These are phyloP conservation scores for Oreonectes daqikongensis DNA, from an alignment of 2,797 vertebrate genomes.

Conservation along the genomic window DNA sequence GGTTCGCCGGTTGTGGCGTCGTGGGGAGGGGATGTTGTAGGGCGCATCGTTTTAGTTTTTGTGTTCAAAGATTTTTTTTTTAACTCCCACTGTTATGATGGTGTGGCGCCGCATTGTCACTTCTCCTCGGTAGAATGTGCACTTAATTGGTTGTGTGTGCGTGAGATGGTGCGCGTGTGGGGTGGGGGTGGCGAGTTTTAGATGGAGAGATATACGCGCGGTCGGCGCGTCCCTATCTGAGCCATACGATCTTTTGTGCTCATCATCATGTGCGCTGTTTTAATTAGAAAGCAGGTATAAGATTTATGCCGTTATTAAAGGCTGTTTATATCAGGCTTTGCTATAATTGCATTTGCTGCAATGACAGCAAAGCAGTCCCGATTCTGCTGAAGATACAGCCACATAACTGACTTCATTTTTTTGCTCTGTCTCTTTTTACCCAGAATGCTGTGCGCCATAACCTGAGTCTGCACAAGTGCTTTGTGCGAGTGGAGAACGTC, in stretches of 20 bases:
- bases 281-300: slow-evolving; percentile 62
- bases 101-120: slow-evolving; percentile 52
- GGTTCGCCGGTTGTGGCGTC: slow-evolving; percentile 26
- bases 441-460: slow-evolving; percentile 99
- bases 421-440: slow-evolving; percentile 19
- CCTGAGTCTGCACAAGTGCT: slow-evolving; percentile 99
- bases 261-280: slow-evolving; percentile 53
- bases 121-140: slow-evolving; percentile 50
- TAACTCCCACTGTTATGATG: slow-evolving; percentile 50
- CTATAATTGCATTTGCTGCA: slow-evolving; percentile 56
- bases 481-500: slow-evolving; percentile 98
- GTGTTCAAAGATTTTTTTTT: slow-evolving; percentile 38
- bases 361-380: slow-evolving; percentile 28
- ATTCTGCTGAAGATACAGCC: slow-evolving; percentile 33
- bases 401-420: slow-evolving; percentile 12
- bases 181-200: slow-evolving; percentile 40
- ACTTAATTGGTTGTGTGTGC: slow-evolving; percentile 57
- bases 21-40: neutral
- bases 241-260: slow-evolving; percentile 52
- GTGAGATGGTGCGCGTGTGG: slow-evolving; percentile 18
- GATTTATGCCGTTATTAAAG: slow-evolving; percentile 57
- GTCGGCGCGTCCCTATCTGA: slow-evolving; percentile 51
- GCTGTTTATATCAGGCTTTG: slow-evolving; percentile 49
- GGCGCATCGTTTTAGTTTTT: slow-evolving; percentile 44
- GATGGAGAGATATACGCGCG: slow-evolving; percentile 54